Base-by-base conservation (phyloP, 2,797 vertebrate species). In the Lithobates sylvaticus region DNA sequence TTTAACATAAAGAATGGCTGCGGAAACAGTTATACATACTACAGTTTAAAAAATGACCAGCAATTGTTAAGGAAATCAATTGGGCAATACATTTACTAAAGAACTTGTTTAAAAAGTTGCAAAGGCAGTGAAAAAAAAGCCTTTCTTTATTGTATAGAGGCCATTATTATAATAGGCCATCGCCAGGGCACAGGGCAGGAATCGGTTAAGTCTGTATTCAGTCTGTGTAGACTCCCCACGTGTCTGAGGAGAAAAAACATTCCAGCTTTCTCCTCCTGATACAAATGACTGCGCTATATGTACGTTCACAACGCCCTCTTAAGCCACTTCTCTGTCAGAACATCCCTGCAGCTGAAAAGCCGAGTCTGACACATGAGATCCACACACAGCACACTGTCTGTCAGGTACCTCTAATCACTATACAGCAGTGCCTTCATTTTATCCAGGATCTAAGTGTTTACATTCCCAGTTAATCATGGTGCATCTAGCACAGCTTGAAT, bases 221-320 rank as follows among this genome's bases (percentile, higher is more conserved):
- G 85, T 90, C 42, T 84, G 87, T 39, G 75, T 74, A 73, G 65
- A 54, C 61, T 65, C 78, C 80, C 73, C 85, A 32, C 10, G 39
- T 61, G 50, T 44, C 82, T 77, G 27, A 78, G 39, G 61, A 81
- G 34, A 23, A 87, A 58, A 82, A 26, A 27, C 68, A 71, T 58
- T 77, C 34, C 58, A 61, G 65, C 10, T 81, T 82, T 29, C 61
- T 23, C 54, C 21, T 34, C 44, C 69, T 61, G 10, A 42, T 74
- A 32, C 65, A 71, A 36, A 47, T 47, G 50, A 70, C 68, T 71
- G 64, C 42, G 67, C 47, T 69, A 77, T 83, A 69, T 72, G 68
- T 72, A 83, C 61, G 81, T 27, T 68, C 68, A 78, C 85, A 83
- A 68, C 85, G 85, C 85, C 85, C 85, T 87, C 85, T 87, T 65